phyloP scores from a whole-genome alignment of 2,113 vertebrate species.

The Paracanthobrama guichenoti region DNA sequence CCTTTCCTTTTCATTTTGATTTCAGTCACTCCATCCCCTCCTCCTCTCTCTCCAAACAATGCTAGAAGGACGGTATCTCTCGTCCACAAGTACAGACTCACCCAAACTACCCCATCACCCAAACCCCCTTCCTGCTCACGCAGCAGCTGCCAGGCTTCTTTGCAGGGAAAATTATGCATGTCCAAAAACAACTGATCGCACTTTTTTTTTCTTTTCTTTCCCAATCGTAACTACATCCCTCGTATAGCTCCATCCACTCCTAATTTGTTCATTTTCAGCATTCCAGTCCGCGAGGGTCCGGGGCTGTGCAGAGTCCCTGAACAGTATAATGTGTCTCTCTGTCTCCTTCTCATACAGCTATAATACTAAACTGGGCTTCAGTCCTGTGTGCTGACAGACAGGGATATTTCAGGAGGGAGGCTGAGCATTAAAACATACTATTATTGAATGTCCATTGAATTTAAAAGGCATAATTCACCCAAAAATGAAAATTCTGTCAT shows the following conservation, averaged over 20 bases:
- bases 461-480: not conserved
- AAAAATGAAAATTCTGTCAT: not conserved
- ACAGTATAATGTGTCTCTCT: slow-evolving; percentile 46
- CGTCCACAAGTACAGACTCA: slow-evolving; percentile 53
- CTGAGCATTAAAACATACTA: slow-evolving; percentile 44
- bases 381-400: slow-evolving; percentile 45
- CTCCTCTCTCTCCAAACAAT: slow-evolving; percentile 51
- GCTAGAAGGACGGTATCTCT: slow-evolving; percentile 61
- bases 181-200: slow-evolving; percentile 66
- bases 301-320: slow-evolving; percentile 25
- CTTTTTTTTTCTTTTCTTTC: slow-evolving; percentile 35
- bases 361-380: slow-evolving; percentile 51
- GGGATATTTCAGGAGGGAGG: slow-evolving; percentile 43
- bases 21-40: slow-evolving; percentile 6
- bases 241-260: slow-evolving; percentile 49
- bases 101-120: slow-evolving; percentile 25
- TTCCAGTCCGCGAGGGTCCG: slow-evolving; percentile 40
- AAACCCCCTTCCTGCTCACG: slow-evolving; percentile 48
- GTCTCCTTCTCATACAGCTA: slow-evolving; percentile 45
- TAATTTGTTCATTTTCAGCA: slow-evolving; percentile 51
- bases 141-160: slow-evolving; percentile 72
- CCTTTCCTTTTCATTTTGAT: slow-evolving; percentile 9
- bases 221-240: slow-evolving; percentile 49
- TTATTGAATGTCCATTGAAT: slow-evolving; percentile 1
- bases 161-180: slow-evolving; percentile 69